Evolutionary conservation across 2,113 vertebrate genomes (phyloP).

Genomic region (Pterocles gutturalis): DNA sequence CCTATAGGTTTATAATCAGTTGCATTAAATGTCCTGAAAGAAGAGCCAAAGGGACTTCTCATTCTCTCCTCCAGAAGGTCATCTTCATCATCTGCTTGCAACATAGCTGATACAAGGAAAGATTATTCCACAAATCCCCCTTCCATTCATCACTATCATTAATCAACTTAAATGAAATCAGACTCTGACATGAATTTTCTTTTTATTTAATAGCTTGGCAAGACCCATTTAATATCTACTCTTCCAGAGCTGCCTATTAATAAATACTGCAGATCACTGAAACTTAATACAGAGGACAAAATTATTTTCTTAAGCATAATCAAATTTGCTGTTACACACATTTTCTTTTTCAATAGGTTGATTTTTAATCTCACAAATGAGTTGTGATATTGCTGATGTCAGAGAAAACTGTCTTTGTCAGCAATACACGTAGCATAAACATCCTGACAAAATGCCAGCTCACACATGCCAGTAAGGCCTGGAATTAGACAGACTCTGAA

Average conservation of each 20-base stretch:
- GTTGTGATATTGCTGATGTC: background rate
- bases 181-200: background rate
- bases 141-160: background rate
- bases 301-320: background rate
- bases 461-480: background rate
- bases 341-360: background rate
- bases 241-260: background rate
- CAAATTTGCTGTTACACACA: background rate
- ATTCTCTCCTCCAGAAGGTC: conserved; percentile 97
- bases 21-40: conserved; percentile 97
- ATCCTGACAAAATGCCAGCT: background rate
- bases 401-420: conserved; percentile 17
- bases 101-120: conserved; percentile 85
- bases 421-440: background rate
- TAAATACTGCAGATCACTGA: background rate
- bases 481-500: background rate
- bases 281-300: background rate
- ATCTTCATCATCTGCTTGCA: conserved; percentile 98
- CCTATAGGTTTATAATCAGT: conserved; percentile 99
- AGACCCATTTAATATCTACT: background rate
- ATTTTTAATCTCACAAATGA: conserved; percentile 11
- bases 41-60: conserved; percentile 99
- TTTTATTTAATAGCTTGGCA: background rate
- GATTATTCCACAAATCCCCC: background rate
- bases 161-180: background rate